Base-by-base conservation (phyloP, 2,888 invertebrate genomes). In the Glomeris marginata region DNA sequence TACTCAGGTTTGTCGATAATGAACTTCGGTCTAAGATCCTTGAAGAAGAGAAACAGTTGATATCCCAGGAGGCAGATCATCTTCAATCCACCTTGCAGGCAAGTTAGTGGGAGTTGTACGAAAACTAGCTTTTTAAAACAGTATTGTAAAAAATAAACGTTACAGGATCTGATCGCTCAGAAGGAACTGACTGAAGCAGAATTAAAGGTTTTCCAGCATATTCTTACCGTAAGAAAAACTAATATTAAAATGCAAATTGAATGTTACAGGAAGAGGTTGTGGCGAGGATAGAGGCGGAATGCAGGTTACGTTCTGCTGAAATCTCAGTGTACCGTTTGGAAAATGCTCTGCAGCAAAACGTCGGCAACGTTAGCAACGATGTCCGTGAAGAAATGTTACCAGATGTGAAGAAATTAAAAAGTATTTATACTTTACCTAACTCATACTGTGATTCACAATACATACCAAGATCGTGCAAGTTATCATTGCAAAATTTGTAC, bases 121-220 rank as follows among this genome's bases (percentile, higher is more conserved):
- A 35, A 35, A 11, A 35, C 35, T 45, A 33, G 18, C 18, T 18
- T 16, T 21, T 33, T 34, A 15, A 48, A 40, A 15, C 33, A 10
- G 13, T 42, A 18, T 41, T 35, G 6, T 45, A 20, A 49, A 13
- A 6, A 28, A 28, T 38, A 34, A n/a, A 36, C 16, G 15, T 50
- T 57, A 5, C 58, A 69, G 65, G 69, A 69, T 56, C 58, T 69
- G 34, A 63, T 60, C 13, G 62, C 64, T 22, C 69, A 70, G 56
- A 69, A 69, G 54, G 69, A 68, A 51, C 57, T 66, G 54, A 69
- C 69, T 22, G 69, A 70, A 58, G 59, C 63, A 13, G 69, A 70
- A 56, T 57, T 70, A 20, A 65, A 63, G 60, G 66, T 66, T 54
- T 49, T 54, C 4, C n/a, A n/a, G n/a, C n/a, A n/a, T n/a, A n/a